Percentiles rank a stretch among this genome's conserved stretches.
Evolutionary conservation across 2,113 vertebrate genomes (phyloP).

Genomic region (Oncorhynchus tshawytscha): DNA sequence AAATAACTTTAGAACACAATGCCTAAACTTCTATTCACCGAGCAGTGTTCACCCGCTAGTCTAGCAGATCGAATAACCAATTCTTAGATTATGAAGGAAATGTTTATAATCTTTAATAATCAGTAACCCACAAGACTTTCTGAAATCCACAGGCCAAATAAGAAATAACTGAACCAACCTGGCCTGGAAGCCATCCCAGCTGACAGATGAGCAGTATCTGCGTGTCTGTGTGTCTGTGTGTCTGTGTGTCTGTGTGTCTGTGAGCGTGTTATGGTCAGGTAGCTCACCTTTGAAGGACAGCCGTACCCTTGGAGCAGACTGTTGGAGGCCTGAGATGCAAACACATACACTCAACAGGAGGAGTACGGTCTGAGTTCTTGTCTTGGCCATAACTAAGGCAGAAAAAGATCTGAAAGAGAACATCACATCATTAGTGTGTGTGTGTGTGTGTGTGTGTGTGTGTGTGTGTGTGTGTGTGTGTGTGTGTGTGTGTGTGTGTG

Average conservation of each 20-base stretch:
- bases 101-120: no score
- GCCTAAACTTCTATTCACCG: conserved; percentile 4
- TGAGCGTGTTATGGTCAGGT: conserved; percentile 1
- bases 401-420: no score
- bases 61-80: background rate
- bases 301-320: conserved; percentile 71
- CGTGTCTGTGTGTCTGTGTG: conserved; percentile 25
- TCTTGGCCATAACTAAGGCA: conserved; percentile 60
- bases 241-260: conserved; percentile 23
- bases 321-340: conserved; percentile 65
- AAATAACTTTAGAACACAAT: conserved; percentile 7
- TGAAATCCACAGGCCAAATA: conserved; percentile 15
- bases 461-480: no score
- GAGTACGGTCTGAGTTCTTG: conserved; percentile 63
- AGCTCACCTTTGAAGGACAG: conserved; percentile 79
- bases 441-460: background rate
- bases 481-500: no score
- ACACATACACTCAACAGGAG: conserved; percentile 70
- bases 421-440: background rate
- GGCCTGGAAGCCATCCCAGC: background rate
- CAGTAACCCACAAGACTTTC: background rate
- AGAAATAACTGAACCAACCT: background rate
- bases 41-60: background rate
- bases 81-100: no score
- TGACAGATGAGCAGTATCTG: conserved; percentile 31